phyloP scores from a whole-genome alignment of 2,113 vertebrate genomes.

The Tupaia tana region DNA sequence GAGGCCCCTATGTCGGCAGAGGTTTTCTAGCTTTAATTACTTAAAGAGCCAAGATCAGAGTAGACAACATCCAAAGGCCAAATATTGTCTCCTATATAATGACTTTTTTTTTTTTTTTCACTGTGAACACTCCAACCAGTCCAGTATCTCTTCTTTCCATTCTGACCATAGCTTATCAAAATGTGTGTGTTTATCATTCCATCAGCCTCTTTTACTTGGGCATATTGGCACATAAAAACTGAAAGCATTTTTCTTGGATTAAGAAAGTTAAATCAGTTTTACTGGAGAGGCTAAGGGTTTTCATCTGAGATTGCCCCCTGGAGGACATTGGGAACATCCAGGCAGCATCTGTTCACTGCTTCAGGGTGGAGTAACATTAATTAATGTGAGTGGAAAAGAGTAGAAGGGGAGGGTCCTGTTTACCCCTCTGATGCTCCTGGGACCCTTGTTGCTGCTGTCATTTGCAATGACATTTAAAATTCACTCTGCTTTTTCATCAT shows the following conservation, averaged over 20 bases:
- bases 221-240: not conserved
- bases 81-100: not conserved
- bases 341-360: conserved; percentile 23
- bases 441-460: not conserved
- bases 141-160: not conserved
- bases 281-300: not conserved
- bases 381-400: conserved; percentile 20
- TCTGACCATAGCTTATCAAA: not conserved
- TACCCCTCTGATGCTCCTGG: not conserved
- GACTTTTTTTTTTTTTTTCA: not conserved
- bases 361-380: conserved; percentile 41
- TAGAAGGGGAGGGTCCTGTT: not conserved
- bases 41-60: not conserved
- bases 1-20: not conserved
- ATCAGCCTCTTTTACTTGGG: conserved; percentile 14
- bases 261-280: conserved; percentile 25
- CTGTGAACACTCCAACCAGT: not conserved
- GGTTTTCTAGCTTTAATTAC: not conserved
- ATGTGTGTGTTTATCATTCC: not conserved
- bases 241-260: conserved; percentile 17
- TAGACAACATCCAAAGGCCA: not conserved
- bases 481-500: not conserved
- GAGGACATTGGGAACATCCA: not conserved
- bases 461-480: conserved; percentile 70
- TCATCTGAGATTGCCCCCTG: not conserved